Evolutionary conservation across 2,797 vertebrate species (phyloP).

Genomic region (Periparus ater): DNA sequence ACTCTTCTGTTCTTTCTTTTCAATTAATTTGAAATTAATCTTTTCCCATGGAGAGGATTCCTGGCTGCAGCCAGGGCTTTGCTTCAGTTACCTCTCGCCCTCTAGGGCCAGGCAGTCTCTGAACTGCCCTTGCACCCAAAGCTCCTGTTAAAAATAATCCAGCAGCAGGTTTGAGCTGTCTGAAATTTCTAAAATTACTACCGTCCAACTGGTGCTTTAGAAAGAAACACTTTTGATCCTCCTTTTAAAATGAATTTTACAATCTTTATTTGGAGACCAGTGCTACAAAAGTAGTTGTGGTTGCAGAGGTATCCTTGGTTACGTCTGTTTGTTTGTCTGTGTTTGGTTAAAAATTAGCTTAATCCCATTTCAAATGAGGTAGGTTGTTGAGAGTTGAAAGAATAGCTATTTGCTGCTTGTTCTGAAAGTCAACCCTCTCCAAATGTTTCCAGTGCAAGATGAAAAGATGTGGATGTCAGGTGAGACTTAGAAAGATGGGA

Average conservation of each 20-base stretch:
- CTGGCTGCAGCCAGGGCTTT: not conserved
- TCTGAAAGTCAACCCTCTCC: not conserved
- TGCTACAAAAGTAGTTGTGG: not conserved
- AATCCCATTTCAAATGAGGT: not conserved
- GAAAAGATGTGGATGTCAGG: not conserved
- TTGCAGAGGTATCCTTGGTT: not conserved
- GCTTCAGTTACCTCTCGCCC: not conserved
- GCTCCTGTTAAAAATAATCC: constrained; percentile 50
- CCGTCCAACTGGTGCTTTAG: not conserved
- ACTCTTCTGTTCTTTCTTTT: not conserved
- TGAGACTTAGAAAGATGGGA: not conserved
- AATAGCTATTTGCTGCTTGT: not conserved
- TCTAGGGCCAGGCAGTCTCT: not conserved
- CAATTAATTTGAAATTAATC: not conserved
- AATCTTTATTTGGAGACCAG: not conserved
- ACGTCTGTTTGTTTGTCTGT: not conserved
- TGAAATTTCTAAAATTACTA: constrained; percentile 14
- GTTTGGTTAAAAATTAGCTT: constrained; percentile 25
- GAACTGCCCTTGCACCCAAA: not conserved
- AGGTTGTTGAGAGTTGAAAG: not conserved
- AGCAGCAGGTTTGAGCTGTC: not conserved
- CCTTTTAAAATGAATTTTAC: not conserved
- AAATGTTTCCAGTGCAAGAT: not conserved
- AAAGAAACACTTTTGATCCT: not conserved
- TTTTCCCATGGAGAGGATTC: not conserved